Evolutionary conservation across 2,113 vertebrate species (phyloP), one percentile per base, ranked within the genome.

Genomic region (Perca schrenkii): DNA sequence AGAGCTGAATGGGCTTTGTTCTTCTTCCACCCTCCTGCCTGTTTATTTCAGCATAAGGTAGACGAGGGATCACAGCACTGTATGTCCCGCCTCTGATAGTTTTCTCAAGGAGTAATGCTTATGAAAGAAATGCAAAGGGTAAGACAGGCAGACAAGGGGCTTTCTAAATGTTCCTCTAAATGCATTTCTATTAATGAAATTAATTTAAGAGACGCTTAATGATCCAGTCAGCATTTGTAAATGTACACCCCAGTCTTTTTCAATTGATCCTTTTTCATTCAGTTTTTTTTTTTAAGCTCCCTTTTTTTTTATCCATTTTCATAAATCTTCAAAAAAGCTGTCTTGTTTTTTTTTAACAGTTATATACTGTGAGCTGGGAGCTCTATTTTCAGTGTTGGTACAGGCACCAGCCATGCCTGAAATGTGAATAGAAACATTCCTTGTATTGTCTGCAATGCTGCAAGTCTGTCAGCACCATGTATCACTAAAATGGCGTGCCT

Each of bases 1-100:
- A 96, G 93, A 92, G 90, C 96, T 96, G 95, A 96, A 96, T 95
- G 93, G 93, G 96, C 96, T 97, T 96, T 96, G 96, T 97, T 97
- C 96, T 94, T 94, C 69, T 91, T 36, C 93, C 92, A 92, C 87
- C 92, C 92, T 69, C 90, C 86, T 94, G 90, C 82, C 91, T 80
- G 50, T 83, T 86, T 90, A 93, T 91, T 91, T 90, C 90, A 95
- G 92, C 92, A 88, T 72, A 88, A 88, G 90, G 94, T 93, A 75
- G 94, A 95, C 91, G 85, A 90, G 91, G 92, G 93, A 96, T 96
- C 94, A 93, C 46, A 77, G 92, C 92, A 83, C 92, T 89, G 74
- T 87, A 90, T 87, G 87, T 93, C 87, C 88, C 90, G 64, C 74
- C 67, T 88, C 66, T 87, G 56, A 85, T 86, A 52, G 64, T 79